Conservation (phyloP, 2,888 invertebrate species). For the Dilophus febrilis region DNA sequence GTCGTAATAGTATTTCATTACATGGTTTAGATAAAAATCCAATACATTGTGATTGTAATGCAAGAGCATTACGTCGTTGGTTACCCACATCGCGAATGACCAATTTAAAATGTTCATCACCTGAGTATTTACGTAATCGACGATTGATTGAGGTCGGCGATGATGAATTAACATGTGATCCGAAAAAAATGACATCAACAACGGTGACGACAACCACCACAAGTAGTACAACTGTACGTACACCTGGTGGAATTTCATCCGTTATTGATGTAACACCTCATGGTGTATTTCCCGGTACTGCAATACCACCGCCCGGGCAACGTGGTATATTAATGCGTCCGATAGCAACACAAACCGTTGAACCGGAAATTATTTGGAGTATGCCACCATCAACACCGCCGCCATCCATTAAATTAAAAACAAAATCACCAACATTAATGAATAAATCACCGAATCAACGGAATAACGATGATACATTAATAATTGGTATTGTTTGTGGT, state of each 20-base stretch:
- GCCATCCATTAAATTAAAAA: slow-evolving; percentile 37
- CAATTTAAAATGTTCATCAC: slow-evolving; percentile 46
- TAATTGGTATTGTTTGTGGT: slow-evolving; percentile 86
- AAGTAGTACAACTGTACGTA: slow-evolving; percentile 38
- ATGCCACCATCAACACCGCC: slow-evolving; percentile 63
- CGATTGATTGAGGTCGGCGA: slow-evolving; percentile 60
- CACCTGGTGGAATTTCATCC: no score
- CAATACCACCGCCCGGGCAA: slow-evolving; percentile 25
- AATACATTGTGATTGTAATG: slow-evolving; percentile 70
- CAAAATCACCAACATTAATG: slow-evolving; percentile 34
- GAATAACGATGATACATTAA: slow-evolving; percentile 78
- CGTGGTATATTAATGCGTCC: slow-evolving; percentile 37
- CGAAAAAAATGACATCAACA: slow-evolving; percentile 36
- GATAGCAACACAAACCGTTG: slow-evolving; percentile 50
- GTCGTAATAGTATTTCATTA: slow-evolving; percentile 55
- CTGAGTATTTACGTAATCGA: slow-evolving; percentile 50
- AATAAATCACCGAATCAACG: slow-evolving; percentile 40
- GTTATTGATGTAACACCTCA: no score
- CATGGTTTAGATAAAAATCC: slow-evolving; percentile 64
- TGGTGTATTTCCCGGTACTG: slow-evolving; percentile 14
- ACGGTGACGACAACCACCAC: slow-evolving; percentile 22
- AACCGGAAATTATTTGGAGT: slow-evolving; percentile 83
- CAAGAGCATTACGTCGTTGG: slow-evolving; percentile 64
- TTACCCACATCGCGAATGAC: slow-evolving; percentile 45
- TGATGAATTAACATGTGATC: slow-evolving; percentile 65